Evolutionary conservation across 2,113 vertebrate genomes (phyloP).

Genomic region (Arenaria interpres): DNA sequence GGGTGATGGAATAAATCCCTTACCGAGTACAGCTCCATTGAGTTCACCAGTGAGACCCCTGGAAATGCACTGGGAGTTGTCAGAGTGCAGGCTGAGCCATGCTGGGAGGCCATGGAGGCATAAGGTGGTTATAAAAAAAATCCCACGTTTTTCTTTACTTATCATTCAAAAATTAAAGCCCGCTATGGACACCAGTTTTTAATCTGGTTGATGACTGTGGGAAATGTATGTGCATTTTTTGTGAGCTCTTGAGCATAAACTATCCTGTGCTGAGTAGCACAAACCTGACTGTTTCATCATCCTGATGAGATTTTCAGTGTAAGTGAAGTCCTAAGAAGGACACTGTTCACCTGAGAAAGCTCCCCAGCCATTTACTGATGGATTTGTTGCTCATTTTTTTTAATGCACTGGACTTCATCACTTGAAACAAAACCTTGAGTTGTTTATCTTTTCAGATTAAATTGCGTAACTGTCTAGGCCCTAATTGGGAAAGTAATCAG

Average conservation of each 20-base stretch:
- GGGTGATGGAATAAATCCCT: neutral
- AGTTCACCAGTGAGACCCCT: neutral
- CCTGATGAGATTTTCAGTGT: neutral
- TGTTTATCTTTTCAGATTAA: neutral
- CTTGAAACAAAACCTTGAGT: neutral
- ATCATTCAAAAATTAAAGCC: neutral
- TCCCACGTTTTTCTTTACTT: neutral
- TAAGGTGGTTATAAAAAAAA: neutral
- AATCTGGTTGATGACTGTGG: neutral
- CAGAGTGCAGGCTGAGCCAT: neutral
- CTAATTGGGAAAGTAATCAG: neutral
- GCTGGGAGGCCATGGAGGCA: neutral
- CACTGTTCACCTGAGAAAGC: neutral
- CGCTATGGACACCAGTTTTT: neutral
- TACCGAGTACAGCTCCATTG: fast-evolving
- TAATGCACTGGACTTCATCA: neutral
- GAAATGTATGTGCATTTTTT: neutral
- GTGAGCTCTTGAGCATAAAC: neutral
- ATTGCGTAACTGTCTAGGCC: neutral
- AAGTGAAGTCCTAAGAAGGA: neutral
- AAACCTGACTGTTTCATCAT: neutral
- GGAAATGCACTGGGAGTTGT: neutral
- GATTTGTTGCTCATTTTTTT: neutral
- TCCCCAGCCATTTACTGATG: neutral
- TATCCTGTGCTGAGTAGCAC: neutral